phyloP scores from a whole-genome alignment of 2,888 invertebrate species.

The Serripes groenlandicus region DNA sequence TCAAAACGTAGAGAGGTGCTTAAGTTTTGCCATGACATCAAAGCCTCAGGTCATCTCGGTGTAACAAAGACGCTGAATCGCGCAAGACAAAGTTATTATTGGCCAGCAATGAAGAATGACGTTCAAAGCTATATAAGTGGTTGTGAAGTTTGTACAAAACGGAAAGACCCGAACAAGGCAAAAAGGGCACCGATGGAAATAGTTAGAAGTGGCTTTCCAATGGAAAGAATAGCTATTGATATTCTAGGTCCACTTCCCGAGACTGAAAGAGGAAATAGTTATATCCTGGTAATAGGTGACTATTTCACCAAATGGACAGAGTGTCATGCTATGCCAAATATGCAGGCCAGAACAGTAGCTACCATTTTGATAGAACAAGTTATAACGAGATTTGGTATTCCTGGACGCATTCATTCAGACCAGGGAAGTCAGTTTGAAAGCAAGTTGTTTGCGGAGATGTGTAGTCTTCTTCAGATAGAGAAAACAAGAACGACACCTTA shows the following conservation, averaged over 20 bases:
- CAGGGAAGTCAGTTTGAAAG: constrained; percentile 47
- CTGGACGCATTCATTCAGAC: constrained; percentile 54
- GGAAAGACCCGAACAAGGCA: not conserved
- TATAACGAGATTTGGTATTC: constrained; percentile 57
- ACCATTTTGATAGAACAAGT: constrained; percentile 59
- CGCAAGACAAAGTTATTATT: constrained; percentile 4
- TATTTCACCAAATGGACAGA: constrained; percentile 59
- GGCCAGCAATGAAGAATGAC: constrained; percentile 19
- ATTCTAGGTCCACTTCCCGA: constrained; percentile 59
- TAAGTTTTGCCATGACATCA: constrained; percentile 21
- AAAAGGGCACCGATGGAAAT: constrained; percentile 39
- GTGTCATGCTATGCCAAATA: constrained; percentile 48
- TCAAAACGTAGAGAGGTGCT: constrained; percentile 14
- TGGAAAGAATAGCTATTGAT: constrained; percentile 67
- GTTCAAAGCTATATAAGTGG: not conserved
- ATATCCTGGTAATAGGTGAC: constrained; percentile 59
- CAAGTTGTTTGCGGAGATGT: constrained; percentile 33
- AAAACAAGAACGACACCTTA: constrained; percentile 36
- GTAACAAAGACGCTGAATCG: constrained; percentile 22
- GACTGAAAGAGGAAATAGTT: constrained; percentile 49
- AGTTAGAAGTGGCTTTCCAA: constrained; percentile 52
- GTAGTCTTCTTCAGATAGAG: constrained; percentile 21
- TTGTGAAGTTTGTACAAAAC: constrained; percentile 24
- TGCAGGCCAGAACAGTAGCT: constrained; percentile 56
- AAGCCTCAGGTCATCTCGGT: constrained; percentile 25